phyloP scores from a whole-genome alignment of 2,113 vertebrate species.

The Emydura subglobosa region DNA sequence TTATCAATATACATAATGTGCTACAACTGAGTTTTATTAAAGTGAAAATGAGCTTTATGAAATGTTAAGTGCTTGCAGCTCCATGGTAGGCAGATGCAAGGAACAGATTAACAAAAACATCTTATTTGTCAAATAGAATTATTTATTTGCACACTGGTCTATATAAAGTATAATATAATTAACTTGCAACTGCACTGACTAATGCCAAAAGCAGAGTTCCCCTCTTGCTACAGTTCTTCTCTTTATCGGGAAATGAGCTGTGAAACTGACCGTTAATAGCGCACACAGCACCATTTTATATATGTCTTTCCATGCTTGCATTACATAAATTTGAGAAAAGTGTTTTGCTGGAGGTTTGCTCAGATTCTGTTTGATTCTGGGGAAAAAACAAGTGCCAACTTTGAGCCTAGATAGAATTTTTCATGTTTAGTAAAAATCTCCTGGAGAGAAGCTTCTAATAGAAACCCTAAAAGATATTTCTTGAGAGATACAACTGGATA shows the following conservation, averaged over 20 bases:
- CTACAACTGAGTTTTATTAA: neutral
- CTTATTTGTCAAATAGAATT: neutral
- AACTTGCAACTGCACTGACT: neutral
- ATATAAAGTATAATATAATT: neutral
- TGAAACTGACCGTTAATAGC: neutral
- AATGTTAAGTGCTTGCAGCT: neutral
- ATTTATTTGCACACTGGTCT: neutral
- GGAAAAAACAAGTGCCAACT: neutral
- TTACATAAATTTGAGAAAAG: rapidly evolving
- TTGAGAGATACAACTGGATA: neutral
- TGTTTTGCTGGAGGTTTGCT: rapidly evolving
- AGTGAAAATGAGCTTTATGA: neutral
- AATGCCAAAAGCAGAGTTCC: neutral
- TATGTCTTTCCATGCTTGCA: neutral
- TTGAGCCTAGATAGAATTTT: neutral
- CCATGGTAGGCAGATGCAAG: neutral
- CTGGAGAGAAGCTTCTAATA: neutral
- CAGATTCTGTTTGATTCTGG: neutral
- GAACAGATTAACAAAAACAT: neutral
- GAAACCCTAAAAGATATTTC: neutral
- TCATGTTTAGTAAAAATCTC: neutral
- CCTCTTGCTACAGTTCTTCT: neutral
- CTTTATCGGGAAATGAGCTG: neutral
- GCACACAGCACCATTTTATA: neutral
- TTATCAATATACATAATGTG: neutral